Conservation (phyloP, 1,140 invertebrate species). For the Drosophila navojoa region DNA sequence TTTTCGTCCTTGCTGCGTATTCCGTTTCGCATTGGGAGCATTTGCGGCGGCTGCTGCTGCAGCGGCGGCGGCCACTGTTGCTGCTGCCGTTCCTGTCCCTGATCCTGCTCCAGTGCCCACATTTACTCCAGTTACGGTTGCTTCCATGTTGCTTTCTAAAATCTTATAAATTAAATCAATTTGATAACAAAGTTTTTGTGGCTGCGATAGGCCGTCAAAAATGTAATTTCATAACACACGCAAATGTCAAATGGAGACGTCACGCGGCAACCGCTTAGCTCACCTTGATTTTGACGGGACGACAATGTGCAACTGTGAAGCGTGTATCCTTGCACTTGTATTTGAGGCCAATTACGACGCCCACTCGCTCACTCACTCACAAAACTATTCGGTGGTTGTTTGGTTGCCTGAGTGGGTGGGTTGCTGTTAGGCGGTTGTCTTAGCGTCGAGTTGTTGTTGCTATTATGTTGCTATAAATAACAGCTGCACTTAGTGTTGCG, state of each 20-base stretch:
- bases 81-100: slow-evolving; percentile 4
- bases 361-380: slow-evolving; percentile 18
- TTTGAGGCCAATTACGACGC: slow-evolving; percentile 37
- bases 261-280: slow-evolving; percentile 37
- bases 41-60: slow-evolving; percentile 6
- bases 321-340: slow-evolving; percentile 62
- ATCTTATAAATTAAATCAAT: slow-evolving; percentile 42
- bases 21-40: slow-evolving; percentile 46
- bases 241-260: slow-evolving; percentile 56
- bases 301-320: slow-evolving; percentile 25
- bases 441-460: slow-evolving; percentile 9
- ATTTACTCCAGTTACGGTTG: slow-evolving; percentile 41
- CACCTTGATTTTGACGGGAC: slow-evolving; percentile 59
- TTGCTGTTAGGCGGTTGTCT: not conserved
- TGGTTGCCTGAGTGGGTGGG: slow-evolving; percentile 13
- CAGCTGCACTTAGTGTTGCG: slow-evolving; percentile 47
- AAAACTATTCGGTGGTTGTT: slow-evolving; percentile 14
- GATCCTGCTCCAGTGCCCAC: slow-evolving; percentile 15
- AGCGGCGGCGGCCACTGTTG: slow-evolving; percentile 13
- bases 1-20: slow-evolving; percentile 84
- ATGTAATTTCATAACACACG: slow-evolving; percentile 67
- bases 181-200: slow-evolving; percentile 28
- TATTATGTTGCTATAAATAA: slow-evolving; percentile 63
- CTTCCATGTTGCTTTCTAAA: slow-evolving; percentile 55
- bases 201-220: slow-evolving; percentile 31